These are phyloP conservation scores for Neogale vison DNA, from an alignment of 2,113 vertebrate genomes.

Conservation along the genomic window DNA sequence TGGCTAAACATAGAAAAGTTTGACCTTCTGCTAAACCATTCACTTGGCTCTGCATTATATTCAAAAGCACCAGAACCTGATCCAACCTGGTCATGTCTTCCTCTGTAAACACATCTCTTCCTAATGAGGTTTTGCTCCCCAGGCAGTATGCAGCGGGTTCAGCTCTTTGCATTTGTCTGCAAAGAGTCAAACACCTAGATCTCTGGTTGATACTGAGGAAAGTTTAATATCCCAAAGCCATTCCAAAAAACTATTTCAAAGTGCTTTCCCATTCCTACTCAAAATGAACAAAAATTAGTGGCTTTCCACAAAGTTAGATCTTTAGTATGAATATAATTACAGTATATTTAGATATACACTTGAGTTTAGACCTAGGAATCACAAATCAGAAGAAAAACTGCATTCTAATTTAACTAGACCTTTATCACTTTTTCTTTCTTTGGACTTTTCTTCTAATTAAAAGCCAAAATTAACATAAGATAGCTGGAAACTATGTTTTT, in stretches of 20 bases:
- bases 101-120: background rate
- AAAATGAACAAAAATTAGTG: slow-evolving; percentile 3
- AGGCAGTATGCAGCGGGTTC: background rate
- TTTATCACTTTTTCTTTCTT: background rate
- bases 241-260: background rate
- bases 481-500: background rate
- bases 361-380: background rate
- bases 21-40: slow-evolving; percentile 49
- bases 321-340: background rate
- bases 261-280: background rate
- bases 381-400: background rate
- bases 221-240: background rate
- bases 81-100: background rate
- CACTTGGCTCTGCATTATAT: slow-evolving; percentile 4
- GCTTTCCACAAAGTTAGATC: background rate
- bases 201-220: background rate
- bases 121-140: slow-evolving; percentile 31
- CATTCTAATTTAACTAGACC: background rate
- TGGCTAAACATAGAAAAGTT: slow-evolving; percentile 28
- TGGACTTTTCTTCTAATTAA: background rate
- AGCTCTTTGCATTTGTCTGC: slow-evolving; percentile 25
- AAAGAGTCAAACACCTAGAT: background rate
- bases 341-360: background rate
- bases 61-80: slow-evolving; percentile 4
- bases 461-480: background rate